phyloP scores from a whole-genome alignment of 2,113 vertebrate species.

The Canis aureus region DNA sequence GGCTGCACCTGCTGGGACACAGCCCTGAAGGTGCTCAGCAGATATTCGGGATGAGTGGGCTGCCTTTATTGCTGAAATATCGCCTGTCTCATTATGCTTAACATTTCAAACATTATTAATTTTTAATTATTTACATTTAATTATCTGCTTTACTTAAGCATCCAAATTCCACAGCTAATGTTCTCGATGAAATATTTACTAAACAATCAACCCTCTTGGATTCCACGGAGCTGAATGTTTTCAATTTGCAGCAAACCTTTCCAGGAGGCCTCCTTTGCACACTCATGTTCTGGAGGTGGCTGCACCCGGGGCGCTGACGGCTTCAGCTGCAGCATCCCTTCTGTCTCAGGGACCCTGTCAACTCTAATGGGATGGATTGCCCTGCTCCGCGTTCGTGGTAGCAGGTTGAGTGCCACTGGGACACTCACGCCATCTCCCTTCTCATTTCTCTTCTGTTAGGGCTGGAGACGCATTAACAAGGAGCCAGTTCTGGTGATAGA shows the following conservation, averaged over 20 bases:
- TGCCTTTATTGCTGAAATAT: slow-evolving; percentile 61
- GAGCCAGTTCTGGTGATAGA: background rate
- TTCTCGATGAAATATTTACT: slow-evolving; percentile 86
- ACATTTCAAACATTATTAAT: slow-evolving; percentile 83
- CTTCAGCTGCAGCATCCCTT: background rate
- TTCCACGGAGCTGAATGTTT: slow-evolving; percentile 50
- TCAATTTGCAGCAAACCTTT: slow-evolving; percentile 66
- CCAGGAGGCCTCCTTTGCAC: background rate
- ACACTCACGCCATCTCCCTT: background rate
- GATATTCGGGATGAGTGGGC: slow-evolving; percentile 62
- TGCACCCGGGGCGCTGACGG: background rate
- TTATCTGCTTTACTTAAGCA: slow-evolving; percentile 83
- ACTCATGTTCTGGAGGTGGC: background rate
- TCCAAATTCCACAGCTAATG: slow-evolving; percentile 84
- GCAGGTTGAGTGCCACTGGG: background rate
- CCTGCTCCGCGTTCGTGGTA: background rate
- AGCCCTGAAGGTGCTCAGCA: slow-evolving; percentile 20
- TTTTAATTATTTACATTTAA: slow-evolving; percentile 86
- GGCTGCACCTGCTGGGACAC: background rate
- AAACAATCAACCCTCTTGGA: slow-evolving; percentile 75
- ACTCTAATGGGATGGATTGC: background rate
- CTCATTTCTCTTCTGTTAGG: slow-evolving; percentile 41
- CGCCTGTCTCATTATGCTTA: slow-evolving; percentile 76
- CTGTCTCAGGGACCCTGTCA: slow-evolving; percentile 40
- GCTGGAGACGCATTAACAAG: background rate